A percentile compares a stretch with the other conserved stretches of the same genome.
Conservation (phyloP, 2,888 invertebrate genomes). For the Megamerina dolium region DNA sequence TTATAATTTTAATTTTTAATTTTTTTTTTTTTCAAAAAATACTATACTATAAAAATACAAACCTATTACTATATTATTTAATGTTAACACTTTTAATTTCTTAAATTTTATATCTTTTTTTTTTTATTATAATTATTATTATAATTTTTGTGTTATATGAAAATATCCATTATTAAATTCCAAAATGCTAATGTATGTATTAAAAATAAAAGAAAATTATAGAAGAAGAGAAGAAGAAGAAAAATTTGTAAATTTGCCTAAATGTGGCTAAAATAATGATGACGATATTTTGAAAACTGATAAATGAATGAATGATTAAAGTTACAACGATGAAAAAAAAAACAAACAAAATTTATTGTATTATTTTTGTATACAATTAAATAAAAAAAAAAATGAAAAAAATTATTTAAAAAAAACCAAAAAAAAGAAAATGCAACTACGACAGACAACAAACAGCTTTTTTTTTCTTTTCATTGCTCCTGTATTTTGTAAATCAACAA, state of each 20-base stretch:
- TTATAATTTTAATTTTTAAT: no score
- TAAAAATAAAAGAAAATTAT: not conserved
- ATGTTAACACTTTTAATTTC: no score
- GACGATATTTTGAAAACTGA: not conserved
- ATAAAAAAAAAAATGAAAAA: slow-evolving; percentile 1
- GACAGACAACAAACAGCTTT: not conserved
- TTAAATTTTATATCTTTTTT: no score
- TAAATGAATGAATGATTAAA: not conserved
- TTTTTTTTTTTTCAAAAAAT: no score
- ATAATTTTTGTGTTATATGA: no score
- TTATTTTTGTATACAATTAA: slow-evolving; percentile 20
- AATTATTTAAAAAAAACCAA: slow-evolving; percentile 8
- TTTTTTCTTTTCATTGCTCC: not conserved
- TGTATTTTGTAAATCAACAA: no score
- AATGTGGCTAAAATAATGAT: not conserved
- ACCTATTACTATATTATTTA: no score
- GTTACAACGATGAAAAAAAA: not conserved
- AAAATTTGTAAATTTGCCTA: not conserved
- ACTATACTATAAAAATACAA: no score
- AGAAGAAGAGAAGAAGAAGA: not conserved
- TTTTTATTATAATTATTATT: no score
- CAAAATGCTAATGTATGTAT: no score
- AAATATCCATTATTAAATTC: no score
- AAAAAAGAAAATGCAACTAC: slow-evolving; percentile 6
- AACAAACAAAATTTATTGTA: slow-evolving; percentile 17